Evolutionary conservation across 2,797 vertebrate genomes (phyloP).

Genomic region (Poeciliopsis gracilis): DNA sequence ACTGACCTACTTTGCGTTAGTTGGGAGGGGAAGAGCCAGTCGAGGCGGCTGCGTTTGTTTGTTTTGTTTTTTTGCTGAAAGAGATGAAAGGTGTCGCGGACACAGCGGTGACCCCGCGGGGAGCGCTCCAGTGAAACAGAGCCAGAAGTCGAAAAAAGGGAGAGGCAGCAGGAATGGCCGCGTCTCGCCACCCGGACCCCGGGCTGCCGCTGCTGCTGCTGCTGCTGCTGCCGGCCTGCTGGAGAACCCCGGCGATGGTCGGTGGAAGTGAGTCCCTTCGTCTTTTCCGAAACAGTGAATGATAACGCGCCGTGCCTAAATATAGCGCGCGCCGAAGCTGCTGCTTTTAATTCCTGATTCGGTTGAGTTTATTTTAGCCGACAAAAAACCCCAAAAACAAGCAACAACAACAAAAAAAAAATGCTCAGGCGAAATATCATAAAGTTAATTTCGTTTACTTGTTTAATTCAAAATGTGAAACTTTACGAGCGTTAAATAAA

Average conservation of each 20-base stretch:
- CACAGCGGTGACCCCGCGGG: conserved; percentile 41
- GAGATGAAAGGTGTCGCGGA: conserved; percentile 38
- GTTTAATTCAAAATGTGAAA: background rate
- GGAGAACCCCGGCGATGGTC: conserved; percentile 47
- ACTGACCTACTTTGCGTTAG: conserved; percentile 55
- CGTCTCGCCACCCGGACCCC: conserved; percentile 42
- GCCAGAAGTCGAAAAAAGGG: background rate
- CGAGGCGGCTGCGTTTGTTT: background rate
- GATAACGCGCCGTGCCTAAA: background rate
- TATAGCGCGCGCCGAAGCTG: background rate
- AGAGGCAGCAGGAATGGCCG: conserved; percentile 56
- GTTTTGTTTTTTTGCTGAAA: too few species aligned
- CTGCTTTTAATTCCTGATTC: background rate
- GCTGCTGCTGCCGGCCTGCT: conserved; percentile 58
- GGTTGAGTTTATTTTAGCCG: background rate
- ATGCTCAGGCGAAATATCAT: background rate
- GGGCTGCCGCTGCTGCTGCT: conserved; percentile 43
- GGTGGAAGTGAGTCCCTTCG: conserved; percentile 57
- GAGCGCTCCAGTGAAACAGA: conserved; percentile 30
- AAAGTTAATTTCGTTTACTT: background rate
- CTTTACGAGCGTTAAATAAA: background rate
- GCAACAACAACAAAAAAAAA: too few species aligned
- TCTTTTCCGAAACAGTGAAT: background rate
- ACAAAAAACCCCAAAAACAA: background rate
- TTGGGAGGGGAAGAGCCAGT: conserved; percentile 15